phyloP scores from a whole-genome alignment of 2,113 vertebrate species.

The Rissa tridactyla region DNA sequence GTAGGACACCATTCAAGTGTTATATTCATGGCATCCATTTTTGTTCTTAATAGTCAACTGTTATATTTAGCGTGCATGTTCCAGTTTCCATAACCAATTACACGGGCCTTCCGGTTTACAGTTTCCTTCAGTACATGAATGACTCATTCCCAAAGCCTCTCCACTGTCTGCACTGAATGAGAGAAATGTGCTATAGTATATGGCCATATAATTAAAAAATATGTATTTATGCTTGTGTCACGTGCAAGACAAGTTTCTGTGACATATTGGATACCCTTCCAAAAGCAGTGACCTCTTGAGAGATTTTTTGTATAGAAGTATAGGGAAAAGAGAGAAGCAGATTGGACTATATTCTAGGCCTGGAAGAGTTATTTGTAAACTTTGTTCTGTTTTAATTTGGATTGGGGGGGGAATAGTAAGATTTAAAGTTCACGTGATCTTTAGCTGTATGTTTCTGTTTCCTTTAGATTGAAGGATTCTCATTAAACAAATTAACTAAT shows the following conservation, averaged over 20 bases:
- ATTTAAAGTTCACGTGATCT: background rate
- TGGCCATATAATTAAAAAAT: background rate
- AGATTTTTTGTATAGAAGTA: background rate
- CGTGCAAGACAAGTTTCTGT: background rate
- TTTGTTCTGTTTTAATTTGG: background rate
- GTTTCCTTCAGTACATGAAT: rapidly evolving
- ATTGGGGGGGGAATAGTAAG: background rate
- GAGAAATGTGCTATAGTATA: background rate
- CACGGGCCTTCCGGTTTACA: background rate
- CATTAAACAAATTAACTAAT: slow-evolving; percentile 76
- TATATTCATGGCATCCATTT: background rate
- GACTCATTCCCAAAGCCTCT: background rate
- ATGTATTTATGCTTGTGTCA: background rate
- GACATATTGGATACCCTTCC: background rate
- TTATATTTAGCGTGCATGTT: background rate
- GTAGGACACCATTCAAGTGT: background rate
- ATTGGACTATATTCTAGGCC: background rate
- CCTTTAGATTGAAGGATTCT: slow-evolving; percentile 79
- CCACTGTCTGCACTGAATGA: background rate
- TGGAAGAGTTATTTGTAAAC: background rate
- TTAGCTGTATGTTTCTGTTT: background rate
- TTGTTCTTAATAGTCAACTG: background rate
- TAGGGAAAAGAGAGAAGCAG: background rate
- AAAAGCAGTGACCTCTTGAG: background rate
- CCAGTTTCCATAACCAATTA: background rate